Conservation (phyloP, 2,797 vertebrate species). For the Spinibarbus caldwelli region DNA sequence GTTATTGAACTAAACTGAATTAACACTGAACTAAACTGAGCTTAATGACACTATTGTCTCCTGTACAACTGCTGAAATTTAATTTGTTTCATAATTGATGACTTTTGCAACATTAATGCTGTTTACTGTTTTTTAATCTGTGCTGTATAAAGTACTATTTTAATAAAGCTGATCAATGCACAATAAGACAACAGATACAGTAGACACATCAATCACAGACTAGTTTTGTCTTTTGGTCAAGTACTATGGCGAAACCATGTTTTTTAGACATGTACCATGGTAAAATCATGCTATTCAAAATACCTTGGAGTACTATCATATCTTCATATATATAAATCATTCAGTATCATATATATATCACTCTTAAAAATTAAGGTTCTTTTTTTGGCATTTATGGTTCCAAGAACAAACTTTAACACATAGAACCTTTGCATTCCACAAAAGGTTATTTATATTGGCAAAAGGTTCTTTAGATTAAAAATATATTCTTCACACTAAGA, state of each 20-base stretch:
- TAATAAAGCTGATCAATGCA: neutral
- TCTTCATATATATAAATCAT: neutral
- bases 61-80: neutral
- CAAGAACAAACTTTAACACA: neutral
- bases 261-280: neutral
- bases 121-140: neutral
- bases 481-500: neutral
- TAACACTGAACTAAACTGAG: too few species aligned
- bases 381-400: neutral
- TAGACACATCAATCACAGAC: neutral
- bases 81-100: neutral
- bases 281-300: neutral
- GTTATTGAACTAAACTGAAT: too few species aligned
- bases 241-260: neutral
- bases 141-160: neutral
- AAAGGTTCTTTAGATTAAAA: neutral
- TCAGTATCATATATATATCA: too few species aligned
- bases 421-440: neutral
- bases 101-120: neutral
- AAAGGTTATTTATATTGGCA: neutral
- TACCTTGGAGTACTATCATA: neutral
- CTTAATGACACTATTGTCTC: neutral
- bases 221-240: neutral
- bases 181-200: neutral
- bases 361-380: neutral